Evolutionary conservation across 92 coral and sea anemone species (phyloP).

Genomic region (Paramuricea clavata): DNA sequence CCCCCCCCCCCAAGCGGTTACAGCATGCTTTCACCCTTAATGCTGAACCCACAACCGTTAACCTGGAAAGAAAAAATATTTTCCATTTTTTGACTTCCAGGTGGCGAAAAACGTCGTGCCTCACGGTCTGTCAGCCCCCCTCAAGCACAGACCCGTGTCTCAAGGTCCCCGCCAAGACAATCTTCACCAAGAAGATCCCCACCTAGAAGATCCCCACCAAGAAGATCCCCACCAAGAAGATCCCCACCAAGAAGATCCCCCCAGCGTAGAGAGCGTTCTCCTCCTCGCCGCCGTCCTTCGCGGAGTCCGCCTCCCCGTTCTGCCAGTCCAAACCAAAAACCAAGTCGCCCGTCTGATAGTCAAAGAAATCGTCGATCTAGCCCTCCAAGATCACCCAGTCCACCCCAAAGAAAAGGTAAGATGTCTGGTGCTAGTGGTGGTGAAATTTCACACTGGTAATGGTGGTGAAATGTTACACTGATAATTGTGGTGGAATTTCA

Average conservation of each 20-base stretch:
- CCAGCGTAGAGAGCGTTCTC: neutral
- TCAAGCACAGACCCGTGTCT: neutral
- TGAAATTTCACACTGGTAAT: too few relatives aligned
- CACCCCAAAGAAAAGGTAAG: constrained; percentile 32
- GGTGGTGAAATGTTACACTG: too few relatives aligned
- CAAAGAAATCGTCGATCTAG: constrained; percentile 31
- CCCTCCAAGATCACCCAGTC: constrained; percentile 31
- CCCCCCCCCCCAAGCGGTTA: too few relatives aligned
- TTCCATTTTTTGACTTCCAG: neutral
- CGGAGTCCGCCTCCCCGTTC: constrained; percentile 37
- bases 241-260: constrained; percentile 23
- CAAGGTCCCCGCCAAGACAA: constrained; percentile 37
- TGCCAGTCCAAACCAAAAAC: constrained; percentile 18
- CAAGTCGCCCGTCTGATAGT: constrained; percentile 40
- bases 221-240: constrained; percentile 14
- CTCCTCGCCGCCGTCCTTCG: neutral
- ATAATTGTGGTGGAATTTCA: too few relatives aligned
- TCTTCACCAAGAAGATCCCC: constrained; percentile 12
- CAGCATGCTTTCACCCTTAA: too few relatives aligned
- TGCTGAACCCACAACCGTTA: too few relatives aligned
- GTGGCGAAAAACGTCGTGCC: constrained; percentile 6
- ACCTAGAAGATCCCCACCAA: constrained; percentile 25
- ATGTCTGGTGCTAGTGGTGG: too few relatives aligned
- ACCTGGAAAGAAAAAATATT: too few relatives aligned
- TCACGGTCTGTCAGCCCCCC: neutral